These are phyloP conservation scores for Diachasmimorpha longicaudata DNA, from an alignment of 1,140 invertebrate genomes.

Conservation along the genomic window DNA sequence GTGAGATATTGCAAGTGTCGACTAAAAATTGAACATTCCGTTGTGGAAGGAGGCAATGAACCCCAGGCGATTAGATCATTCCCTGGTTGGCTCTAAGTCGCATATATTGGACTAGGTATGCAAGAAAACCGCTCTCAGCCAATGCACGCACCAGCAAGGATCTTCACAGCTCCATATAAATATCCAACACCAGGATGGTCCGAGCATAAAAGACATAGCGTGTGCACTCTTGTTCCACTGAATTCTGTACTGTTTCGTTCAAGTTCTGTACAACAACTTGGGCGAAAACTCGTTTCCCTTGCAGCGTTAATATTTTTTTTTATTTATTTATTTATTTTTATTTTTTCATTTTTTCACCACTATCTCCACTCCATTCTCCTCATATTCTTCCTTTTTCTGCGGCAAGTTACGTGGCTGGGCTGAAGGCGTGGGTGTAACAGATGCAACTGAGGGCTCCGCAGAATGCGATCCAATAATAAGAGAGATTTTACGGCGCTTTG, in stretches of 20 bases:
- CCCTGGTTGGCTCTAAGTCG: neutral
- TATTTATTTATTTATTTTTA: constrained; percentile 1
- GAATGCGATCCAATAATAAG: constrained; percentile 12
- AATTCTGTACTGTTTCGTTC: neutral
- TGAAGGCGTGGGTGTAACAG: constrained; percentile 21
- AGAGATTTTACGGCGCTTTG: neutral
- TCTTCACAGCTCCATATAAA: constrained; percentile 32
- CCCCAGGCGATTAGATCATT: neutral
- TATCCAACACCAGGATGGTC: constrained; percentile 18
- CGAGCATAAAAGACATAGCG: constrained; percentile 28
- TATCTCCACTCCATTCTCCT: neutral
- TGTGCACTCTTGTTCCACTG: constrained; percentile 27
- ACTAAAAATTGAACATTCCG: constrained; percentile 15
- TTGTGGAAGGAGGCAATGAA: constrained; percentile 11
- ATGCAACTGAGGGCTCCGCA: constrained; percentile 2
- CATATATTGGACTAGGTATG: constrained; percentile 25
- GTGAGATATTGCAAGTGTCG: neutral
- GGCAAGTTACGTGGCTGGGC: constrained; percentile 15
- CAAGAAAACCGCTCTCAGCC: neutral
- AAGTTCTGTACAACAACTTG: neutral
- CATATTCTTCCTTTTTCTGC: neutral
- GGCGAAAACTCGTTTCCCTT: constrained; percentile 32
- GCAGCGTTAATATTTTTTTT: neutral
- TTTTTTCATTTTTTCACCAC: constrained; percentile 1
- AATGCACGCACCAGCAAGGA: constrained; percentile 9